Conservation (phyloP, 2,888 invertebrate species). For the Leptura quadrifasciata region DNA sequence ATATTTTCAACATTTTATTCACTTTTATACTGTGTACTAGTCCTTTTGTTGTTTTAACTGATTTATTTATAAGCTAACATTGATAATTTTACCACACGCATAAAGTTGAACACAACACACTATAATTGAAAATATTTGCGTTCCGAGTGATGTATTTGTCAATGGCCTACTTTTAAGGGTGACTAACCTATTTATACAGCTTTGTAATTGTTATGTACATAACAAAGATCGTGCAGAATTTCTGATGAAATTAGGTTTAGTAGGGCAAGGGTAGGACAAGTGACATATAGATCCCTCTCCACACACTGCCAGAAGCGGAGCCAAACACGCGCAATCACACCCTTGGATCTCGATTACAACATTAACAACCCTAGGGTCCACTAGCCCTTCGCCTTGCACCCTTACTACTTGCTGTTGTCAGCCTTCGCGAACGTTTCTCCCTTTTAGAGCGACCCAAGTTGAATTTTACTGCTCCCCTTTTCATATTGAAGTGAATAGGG, state of each 20-base stretch:
- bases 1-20: too few species aligned
- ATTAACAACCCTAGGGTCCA: slow-evolving; percentile 64
- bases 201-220: slow-evolving; percentile 56
- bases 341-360: slow-evolving; percentile 70
- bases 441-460: slow-evolving; percentile 45
- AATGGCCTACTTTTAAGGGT: slow-evolving; percentile 34
- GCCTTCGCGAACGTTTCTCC: slow-evolving; percentile 22
- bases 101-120: background rate
- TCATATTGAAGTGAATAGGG: slow-evolving; percentile 61
- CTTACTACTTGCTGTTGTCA: slow-evolving; percentile 45
- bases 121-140: slow-evolving; percentile 6
- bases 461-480: slow-evolving; percentile 53
- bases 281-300: slow-evolving; percentile 66
- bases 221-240: slow-evolving; percentile 59
- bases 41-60: too few species aligned
- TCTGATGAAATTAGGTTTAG: slow-evolving; percentile 66
- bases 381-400: slow-evolving; percentile 35
- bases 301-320: slow-evolving; percentile 58
- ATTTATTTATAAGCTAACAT: too few species aligned
- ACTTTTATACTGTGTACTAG: too few species aligned
- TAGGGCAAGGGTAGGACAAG: slow-evolving; percentile 60
- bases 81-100: background rate
- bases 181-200: slow-evolving; percentile 51
- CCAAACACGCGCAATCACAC: slow-evolving; percentile 68
- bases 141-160: slow-evolving; percentile 5